Percentiles rank a stretch among this genome's conserved stretches.
These are phyloP conservation scores for Vulpes lagopus DNA, from an alignment of 2,113 vertebrate species.

Conservation along the genomic window DNA sequence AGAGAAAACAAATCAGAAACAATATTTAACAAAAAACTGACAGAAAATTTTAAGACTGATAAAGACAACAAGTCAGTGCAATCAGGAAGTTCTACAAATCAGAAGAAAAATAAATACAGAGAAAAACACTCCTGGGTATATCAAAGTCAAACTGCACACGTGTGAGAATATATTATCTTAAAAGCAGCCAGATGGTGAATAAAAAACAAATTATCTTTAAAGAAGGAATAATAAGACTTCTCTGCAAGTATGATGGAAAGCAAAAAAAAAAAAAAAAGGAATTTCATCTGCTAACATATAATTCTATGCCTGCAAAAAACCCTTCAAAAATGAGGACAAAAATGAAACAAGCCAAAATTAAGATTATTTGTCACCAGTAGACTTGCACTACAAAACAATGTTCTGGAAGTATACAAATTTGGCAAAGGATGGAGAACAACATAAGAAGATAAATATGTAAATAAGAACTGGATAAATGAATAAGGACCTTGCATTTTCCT, in stretches of 20 bases:
- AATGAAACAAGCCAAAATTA: constrained; percentile 10
- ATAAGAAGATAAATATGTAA: neutral
- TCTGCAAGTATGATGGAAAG: neutral
- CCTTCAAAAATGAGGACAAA: neutral
- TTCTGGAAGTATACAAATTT: neutral
- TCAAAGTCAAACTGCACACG: neutral
- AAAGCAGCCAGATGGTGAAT: neutral
- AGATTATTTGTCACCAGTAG: neutral
- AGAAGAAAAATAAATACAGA: neutral
- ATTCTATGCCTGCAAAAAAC: neutral
- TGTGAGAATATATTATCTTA: neutral
- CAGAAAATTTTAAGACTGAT: neutral
- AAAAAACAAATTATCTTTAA: neutral
- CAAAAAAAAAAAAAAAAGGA: neutral
- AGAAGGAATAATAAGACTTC: neutral
- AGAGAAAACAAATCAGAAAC: neutral
- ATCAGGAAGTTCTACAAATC: neutral
- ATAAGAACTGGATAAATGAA: neutral
- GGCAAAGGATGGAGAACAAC: neutral
- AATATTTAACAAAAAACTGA: neutral
- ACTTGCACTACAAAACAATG: neutral
- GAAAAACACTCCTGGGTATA: neutral
- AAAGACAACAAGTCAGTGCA: neutral
- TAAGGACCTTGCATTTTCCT: neutral
- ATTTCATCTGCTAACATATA: neutral